A percentile compares a stretch with the other conserved stretches of the same genome.
Evolutionary conservation across 1,140 invertebrate species (phyloP).

Genomic region (Amyelois transitella): DNA sequence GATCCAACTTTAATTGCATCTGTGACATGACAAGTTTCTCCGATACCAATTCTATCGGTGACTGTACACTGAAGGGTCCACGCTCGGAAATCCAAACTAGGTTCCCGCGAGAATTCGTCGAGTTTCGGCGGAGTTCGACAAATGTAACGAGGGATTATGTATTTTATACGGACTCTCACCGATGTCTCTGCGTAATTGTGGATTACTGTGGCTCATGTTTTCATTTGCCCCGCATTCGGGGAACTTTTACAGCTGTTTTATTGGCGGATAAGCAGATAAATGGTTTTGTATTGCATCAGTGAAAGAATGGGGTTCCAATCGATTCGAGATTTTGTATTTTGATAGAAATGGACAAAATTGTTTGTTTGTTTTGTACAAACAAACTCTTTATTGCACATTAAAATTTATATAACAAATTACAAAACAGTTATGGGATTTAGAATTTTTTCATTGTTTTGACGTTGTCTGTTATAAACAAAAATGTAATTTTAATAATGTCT

Average conservation of each 20-base stretch:
- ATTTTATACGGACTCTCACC: slow-evolving; percentile 50
- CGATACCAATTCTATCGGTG: slow-evolving; percentile 15
- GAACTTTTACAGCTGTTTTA: slow-evolving; percentile 31
- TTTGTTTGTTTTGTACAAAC: too few relatives aligned
- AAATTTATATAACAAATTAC: too few relatives aligned
- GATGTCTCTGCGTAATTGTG: slow-evolving; percentile 55
- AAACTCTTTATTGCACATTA: too few relatives aligned
- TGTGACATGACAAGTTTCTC: neutral
- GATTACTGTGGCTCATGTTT: slow-evolving; percentile 44
- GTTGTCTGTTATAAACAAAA: too few relatives aligned
- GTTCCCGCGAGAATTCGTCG: slow-evolving; percentile 37
- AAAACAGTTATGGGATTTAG: too few relatives aligned
- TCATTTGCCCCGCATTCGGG: slow-evolving; percentile 34
- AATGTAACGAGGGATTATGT: slow-evolving; percentile 37
- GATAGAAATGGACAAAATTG: too few relatives aligned
- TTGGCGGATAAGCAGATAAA: slow-evolving; percentile 8
- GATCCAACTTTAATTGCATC: neutral
- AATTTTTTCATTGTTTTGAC: too few relatives aligned
- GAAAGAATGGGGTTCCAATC: neutral
- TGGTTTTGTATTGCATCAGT: slow-evolving; percentile 4
- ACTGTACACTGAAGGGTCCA: slow-evolving; percentile 14
- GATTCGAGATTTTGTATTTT: too few relatives aligned
- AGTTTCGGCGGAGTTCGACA: slow-evolving; percentile 15
- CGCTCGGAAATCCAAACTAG: slow-evolving; percentile 33
- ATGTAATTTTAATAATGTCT: too few relatives aligned